Evolutionary conservation across 2,113 vertebrate species (phyloP), one percentile per base, ranked within the genome.

Genomic region (Orthonyx spaldingii): DNA sequence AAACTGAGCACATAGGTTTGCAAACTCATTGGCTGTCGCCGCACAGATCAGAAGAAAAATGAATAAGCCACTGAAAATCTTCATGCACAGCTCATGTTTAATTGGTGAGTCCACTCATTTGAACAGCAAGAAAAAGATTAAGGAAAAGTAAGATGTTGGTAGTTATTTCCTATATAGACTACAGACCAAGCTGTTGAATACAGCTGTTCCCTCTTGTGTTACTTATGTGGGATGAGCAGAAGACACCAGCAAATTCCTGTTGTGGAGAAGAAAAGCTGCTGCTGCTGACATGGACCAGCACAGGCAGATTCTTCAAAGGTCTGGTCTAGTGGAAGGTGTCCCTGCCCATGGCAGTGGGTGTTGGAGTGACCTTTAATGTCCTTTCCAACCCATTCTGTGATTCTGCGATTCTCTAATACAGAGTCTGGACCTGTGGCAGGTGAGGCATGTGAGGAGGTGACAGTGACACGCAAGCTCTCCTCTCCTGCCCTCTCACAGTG

Each of bases 371-470:
- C 9, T 69, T 41, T 19, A 41, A 49, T 18, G 41, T 9, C 19
- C 17, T 69, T 68, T 42, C 32, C 30, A 27, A 55, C 41, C 26
- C 12, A 42, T 49, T 71, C 30, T 24, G 18, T 26, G 20, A 32
- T 28, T 61, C 30, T 23, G 0, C 35, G 21, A 32, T 32, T 47
- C 47, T 9, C 11, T 49, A 32, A 3, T 13, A 17, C 27, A 61
- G 15, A 37, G 7, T 24, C 7, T 5, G 28, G 20, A 53, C 21
- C 3, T 1, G 5, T 26, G 41, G 22, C 23, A 78, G 44, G 32
- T 44, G 44, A 53, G 14, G 27, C 37, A 24, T 1, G 2, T 0
- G 1, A 82, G 44, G 41, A 86, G 30, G 16, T 68, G 53, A 24
- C 3, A 6, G 35, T 76, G 60, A 47, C 52, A 64, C 12, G 12